These are phyloP conservation scores for Gila robusta DNA, from an alignment of 2,797 vertebrate genomes.

Conservation along the genomic window DNA sequence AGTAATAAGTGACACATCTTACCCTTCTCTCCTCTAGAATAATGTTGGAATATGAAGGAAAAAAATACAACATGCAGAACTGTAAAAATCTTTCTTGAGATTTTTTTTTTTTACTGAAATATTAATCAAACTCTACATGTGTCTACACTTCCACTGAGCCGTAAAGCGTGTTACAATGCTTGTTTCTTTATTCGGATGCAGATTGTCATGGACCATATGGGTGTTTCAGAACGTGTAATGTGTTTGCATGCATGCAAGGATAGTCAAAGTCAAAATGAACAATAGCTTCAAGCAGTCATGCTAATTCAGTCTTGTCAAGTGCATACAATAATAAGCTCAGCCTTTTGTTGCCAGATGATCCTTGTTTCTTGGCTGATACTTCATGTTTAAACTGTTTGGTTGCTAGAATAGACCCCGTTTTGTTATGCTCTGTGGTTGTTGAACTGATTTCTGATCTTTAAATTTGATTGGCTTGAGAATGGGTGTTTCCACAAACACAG, in stretches of 20 bases:
- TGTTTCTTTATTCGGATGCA: conserved; percentile 23
- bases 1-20: neutral
- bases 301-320: conserved; percentile 28
- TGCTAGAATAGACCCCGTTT: neutral
- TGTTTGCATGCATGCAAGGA: conserved; percentile 20
- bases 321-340: neutral
- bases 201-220: conserved; percentile 29
- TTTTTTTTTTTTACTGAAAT: neutral
- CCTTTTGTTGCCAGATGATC: conserved; percentile 11
- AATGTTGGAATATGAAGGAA: neutral
- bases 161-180: neutral
- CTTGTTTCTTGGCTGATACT: neutral
- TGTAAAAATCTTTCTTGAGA: neutral
- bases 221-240: conserved; percentile 13
- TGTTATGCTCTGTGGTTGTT: conserved; percentile 3
- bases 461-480: neutral
- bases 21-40: neutral
- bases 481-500: neutral
- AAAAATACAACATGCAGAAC: neutral
- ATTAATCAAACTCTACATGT: conserved; percentile 12
- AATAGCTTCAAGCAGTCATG: conserved; percentile 21
- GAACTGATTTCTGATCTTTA: neutral
- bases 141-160: neutral
- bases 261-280: conserved; percentile 28
- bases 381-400: neutral